Conservation (phyloP, 2,888 invertebrate species). For the Amblyjoppa fuscipennis region DNA sequence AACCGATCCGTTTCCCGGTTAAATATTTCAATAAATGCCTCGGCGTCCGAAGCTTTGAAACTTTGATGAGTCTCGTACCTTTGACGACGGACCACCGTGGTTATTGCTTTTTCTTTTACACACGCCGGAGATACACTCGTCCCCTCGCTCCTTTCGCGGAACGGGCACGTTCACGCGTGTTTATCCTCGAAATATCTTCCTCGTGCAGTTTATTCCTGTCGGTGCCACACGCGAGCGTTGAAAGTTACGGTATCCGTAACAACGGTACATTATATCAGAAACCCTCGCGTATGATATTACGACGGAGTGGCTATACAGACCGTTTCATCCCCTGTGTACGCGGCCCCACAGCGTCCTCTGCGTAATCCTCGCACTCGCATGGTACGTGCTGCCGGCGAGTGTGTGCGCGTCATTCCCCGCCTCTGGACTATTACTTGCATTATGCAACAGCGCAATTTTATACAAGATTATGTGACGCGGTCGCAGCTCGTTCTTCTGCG, state of each 20-base stretch:
- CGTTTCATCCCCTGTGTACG: too few relatives aligned
- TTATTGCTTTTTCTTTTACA: too few relatives aligned
- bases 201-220: not conserved
- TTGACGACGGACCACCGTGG: too few relatives aligned
- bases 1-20: too few relatives aligned
- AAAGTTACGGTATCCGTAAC: not conserved
- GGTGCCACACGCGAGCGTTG: not conserved
- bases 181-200: not conserved
- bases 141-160: too few relatives aligned
- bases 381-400: not conserved
- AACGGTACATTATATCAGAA: too few relatives aligned
- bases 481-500: slow-evolving; percentile 33
- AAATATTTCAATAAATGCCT: too few relatives aligned
- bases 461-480: slow-evolving; percentile 70
- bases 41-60: too few relatives aligned
- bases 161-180: not conserved
- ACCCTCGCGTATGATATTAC: too few relatives aligned
- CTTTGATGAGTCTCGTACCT: too few relatives aligned
- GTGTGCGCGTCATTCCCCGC: slow-evolving; percentile 16
- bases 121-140: not conserved
- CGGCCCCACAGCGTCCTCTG: not conserved
- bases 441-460: slow-evolving; percentile 70
- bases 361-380: not conserved
- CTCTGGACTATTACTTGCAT: slow-evolving; percentile 54
- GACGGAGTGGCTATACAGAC: too few relatives aligned